These are phyloP conservation scores for Chlorops oryzae DNA, from an alignment of 1,140 invertebrate genomes.

Conservation along the genomic window DNA sequence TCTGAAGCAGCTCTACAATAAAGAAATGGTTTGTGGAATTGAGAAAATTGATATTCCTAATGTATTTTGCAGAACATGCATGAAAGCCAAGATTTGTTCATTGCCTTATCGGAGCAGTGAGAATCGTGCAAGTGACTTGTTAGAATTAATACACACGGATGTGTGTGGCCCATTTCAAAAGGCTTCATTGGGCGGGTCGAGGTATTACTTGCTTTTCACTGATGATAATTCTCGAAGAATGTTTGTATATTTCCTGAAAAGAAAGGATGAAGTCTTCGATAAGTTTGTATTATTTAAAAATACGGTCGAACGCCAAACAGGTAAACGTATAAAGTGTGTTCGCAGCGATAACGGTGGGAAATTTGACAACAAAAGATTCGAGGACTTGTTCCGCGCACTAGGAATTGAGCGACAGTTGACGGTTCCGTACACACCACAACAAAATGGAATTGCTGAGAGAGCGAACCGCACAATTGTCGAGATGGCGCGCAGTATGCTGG, in stretches of 20 bases:
- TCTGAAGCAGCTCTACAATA: neutral
- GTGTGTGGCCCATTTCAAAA: conserved; percentile 36
- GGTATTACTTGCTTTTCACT: conserved; percentile 34
- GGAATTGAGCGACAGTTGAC: conserved; percentile 45
- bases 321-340: conserved; percentile 32
- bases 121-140: too few species aligned
- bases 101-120: too few species aligned
- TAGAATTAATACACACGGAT: conserved; percentile 21
- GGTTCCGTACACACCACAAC: conserved; percentile 42
- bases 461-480: conserved; percentile 21
- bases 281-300: conserved; percentile 4
- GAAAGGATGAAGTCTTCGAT: conserved; percentile 12
- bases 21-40: neutral
- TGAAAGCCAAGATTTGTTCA: too few species aligned
- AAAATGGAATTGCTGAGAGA: conserved; percentile 48
- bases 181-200: conserved; percentile 22
- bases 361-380: conserved; percentile 32
- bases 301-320: conserved; percentile 24
- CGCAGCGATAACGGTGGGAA: conserved; percentile 46
- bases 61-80: too few species aligned
- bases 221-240: conserved; percentile 21
- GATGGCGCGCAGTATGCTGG: conserved; percentile 32
- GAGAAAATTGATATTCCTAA: too few species aligned
- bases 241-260: conserved; percentile 2
- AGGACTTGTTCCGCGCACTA: conserved; percentile 18